phyloP scores from a whole-genome alignment of 1,140 invertebrate species.

The Varroa destructor region DNA sequence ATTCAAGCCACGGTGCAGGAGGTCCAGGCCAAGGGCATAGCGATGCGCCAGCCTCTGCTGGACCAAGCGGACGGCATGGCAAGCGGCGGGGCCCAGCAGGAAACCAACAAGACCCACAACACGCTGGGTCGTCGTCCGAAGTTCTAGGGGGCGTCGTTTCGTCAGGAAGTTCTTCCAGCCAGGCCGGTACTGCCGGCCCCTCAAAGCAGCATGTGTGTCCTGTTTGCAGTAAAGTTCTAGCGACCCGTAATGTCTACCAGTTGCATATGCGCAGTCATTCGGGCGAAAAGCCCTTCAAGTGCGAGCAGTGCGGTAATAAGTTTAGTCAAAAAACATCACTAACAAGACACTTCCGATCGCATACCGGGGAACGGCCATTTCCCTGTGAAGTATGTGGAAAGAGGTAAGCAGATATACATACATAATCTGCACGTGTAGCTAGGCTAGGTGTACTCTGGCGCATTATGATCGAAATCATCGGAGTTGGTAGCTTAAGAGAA shows the following conservation, averaged over 20 bases:
- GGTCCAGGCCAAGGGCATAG: too few species aligned
- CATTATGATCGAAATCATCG: too few species aligned
- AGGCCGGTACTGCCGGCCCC: conserved; percentile 32
- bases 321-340: conserved; percentile 55
- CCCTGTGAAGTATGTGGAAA: conserved; percentile 46
- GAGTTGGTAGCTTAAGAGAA: not conserved
- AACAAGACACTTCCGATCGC: conserved; percentile 56
- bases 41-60: too few species aligned
- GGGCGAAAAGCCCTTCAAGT: conserved; percentile 66
- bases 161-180: not conserved
- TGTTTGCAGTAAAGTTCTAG: conserved; percentile 36
- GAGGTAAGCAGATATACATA: not conserved
- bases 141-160: not conserved
- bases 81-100: too few species aligned
- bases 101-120: conserved; percentile 2
- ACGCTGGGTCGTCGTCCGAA: not conserved
- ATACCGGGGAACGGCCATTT: conserved; percentile 50
- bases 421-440: too few species aligned
- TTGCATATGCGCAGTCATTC: conserved; percentile 50
- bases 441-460: too few species aligned
- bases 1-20: not conserved
- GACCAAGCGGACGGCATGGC: too few species aligned
- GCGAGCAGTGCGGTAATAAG: conserved; percentile 83
- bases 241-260: conserved; percentile 37
- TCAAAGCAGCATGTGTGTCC: conserved; percentile 35